phyloP scores from a whole-genome alignment of 2,888 invertebrate species.

The Thymelicus sylvestris region DNA sequence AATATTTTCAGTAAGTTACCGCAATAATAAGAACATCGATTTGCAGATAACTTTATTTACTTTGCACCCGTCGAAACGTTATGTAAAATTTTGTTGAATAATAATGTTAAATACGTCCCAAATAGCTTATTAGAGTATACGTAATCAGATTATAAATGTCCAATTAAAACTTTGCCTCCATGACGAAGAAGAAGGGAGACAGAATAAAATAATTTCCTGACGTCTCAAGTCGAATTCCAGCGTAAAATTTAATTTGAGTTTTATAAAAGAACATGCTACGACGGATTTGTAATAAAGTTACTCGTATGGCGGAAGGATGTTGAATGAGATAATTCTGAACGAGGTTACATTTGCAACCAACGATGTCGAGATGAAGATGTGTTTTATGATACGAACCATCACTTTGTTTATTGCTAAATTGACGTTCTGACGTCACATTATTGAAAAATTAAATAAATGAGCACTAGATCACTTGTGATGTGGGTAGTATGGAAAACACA shows the following conservation, averaged over 20 bases:
- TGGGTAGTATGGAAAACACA: too few species aligned
- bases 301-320: not conserved
- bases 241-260: slow-evolving; percentile 65
- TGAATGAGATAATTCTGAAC: not conserved
- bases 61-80: too few species aligned
- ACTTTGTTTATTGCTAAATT: too few species aligned
- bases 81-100: too few species aligned
- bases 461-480: too few species aligned
- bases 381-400: too few species aligned
- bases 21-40: too few species aligned
- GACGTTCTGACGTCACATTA: too few species aligned
- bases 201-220: slow-evolving; percentile 34
- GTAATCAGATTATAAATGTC: slow-evolving; percentile 24
- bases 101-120: not conserved
- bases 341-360: not conserved
- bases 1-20: too few species aligned
- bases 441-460: too few species aligned
- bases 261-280: slow-evolving; percentile 54
- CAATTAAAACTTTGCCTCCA: slow-evolving; percentile 32
- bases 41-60: too few species aligned
- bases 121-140: slow-evolving; percentile 22
- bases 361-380: not conserved
- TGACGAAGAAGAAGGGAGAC: not conserved
- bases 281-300: slow-evolving; percentile 62
- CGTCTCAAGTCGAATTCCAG: slow-evolving; percentile 42